These are phyloP conservation scores for Setophaga coronata DNA, from an alignment of 2,113 vertebrate species.

Conservation along the genomic window DNA sequence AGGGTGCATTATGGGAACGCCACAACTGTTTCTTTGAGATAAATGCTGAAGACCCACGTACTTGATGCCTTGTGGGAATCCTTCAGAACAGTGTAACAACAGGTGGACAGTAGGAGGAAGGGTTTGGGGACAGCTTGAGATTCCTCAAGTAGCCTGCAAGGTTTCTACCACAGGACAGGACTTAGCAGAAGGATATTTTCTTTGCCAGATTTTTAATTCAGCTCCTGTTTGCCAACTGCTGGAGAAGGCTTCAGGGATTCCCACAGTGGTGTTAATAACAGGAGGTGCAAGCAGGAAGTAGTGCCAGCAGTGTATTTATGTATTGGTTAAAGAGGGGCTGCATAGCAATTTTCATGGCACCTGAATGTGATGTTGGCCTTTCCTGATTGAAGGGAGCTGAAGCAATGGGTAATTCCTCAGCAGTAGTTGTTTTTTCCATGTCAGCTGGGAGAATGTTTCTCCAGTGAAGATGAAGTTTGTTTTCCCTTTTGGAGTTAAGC, in stretches of 20 bases:
- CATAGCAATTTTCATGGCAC: neutral
- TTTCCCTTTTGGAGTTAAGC: neutral
- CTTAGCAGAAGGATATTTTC: neutral
- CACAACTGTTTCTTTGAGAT: neutral
- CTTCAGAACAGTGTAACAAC: neutral
- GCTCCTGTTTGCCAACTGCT: neutral
- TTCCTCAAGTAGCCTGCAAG: neutral
- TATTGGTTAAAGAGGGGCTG: neutral
- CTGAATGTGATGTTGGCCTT: neutral
- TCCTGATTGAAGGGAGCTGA: accelerated
- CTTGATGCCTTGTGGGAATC: neutral
- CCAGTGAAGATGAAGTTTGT: neutral
- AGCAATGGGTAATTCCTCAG: neutral
- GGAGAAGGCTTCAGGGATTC: neutral
- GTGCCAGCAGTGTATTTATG: neutral
- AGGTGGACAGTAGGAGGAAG: neutral
- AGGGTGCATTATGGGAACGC: neutral
- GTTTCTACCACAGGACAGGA: neutral
- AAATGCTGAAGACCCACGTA: neutral
- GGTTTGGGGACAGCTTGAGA: neutral
- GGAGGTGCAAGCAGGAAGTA: neutral
- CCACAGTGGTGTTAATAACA: neutral
- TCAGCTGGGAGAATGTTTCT: neutral
- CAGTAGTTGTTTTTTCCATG: neutral
- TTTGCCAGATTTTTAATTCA: neutral